Percentiles rank a stretch among this genome's conserved stretches.
Conservation (phyloP, 1,140 invertebrate species). For the Scaptomyza graminum region DNA sequence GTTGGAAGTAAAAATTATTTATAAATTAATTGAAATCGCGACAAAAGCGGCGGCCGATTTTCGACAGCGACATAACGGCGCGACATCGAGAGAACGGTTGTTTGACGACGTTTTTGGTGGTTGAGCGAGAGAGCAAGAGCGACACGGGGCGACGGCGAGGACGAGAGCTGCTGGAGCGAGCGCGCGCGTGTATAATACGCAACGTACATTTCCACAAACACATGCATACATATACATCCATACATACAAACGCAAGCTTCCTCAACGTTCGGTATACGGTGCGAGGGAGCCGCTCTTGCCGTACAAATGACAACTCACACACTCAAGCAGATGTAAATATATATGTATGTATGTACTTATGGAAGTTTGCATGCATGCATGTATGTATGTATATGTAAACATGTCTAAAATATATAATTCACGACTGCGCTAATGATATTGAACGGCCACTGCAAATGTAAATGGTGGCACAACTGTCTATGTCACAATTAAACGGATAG, state of each 20-base stretch:
- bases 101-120: constrained; percentile 58
- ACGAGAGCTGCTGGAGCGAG: constrained; percentile 65
- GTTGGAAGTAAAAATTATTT: constrained; percentile 51
- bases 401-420: constrained; percentile 47
- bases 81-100: constrained; percentile 35
- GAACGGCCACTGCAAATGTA: constrained; percentile 45
- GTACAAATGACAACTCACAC: constrained; percentile 47
- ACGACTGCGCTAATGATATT: constrained; percentile 52
- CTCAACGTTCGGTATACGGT: constrained; percentile 11
- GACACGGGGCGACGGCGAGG: constrained; percentile 54
- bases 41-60: constrained; percentile 32
- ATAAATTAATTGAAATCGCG: constrained; percentile 63
- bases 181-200: constrained; percentile 75
- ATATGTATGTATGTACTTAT: constrained; percentile 25
- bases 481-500: constrained; percentile 27
- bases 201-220: constrained; percentile 30
- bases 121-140: constrained; percentile 45
- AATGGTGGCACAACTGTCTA: constrained; percentile 46
- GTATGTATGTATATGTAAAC: constrained; percentile 33
- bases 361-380: constrained; percentile 1
- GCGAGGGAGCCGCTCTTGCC: constrained; percentile 26
- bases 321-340: constrained; percentile 41
- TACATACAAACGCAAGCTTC: constrained; percentile 42
- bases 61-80: constrained; percentile 38
- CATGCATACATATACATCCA: constrained; percentile 36